These are phyloP conservation scores for Microcebus griseorufus DNA, from an alignment of 2,113 vertebrate species.

Conservation along the genomic window DNA sequence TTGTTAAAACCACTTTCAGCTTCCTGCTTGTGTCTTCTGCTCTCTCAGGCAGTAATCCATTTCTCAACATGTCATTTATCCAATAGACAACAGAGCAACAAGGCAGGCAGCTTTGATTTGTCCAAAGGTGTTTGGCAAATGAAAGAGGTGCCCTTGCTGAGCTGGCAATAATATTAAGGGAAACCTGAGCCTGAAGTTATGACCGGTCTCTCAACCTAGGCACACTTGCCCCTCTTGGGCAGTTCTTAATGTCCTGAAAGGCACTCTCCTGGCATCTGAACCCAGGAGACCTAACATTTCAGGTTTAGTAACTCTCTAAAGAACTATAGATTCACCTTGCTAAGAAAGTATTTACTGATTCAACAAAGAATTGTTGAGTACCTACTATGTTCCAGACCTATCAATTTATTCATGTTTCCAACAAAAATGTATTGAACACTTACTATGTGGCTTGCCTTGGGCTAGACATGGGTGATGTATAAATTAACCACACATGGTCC, in stretches of 20 bases:
- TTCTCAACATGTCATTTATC: neutral
- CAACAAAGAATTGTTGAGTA: neutral
- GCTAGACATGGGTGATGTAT: neutral
- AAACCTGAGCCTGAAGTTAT: neutral
- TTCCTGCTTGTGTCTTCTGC: neutral
- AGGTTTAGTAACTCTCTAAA: neutral
- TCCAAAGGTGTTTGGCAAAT: neutral
- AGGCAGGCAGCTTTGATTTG: neutral
- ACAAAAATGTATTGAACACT: neutral
- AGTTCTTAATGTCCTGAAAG: neutral
- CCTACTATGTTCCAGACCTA: neutral
- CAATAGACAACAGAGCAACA: neutral
- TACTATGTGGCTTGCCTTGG: neutral
- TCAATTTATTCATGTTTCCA: neutral
- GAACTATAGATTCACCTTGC: neutral
- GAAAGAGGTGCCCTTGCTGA: neutral
- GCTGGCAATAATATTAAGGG: neutral
- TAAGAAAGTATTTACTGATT: neutral
- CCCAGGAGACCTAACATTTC: neutral
- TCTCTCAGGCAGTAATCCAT: neutral
- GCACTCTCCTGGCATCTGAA: neutral
- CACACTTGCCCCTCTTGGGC: neutral
- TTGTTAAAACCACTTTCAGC: neutral
- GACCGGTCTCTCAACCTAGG: neutral
- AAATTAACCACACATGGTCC: neutral